Percentiles rank a stretch among this genome's conserved stretches.
Conservation (phyloP, 2,888 invertebrate species). For the Lithodes maja region DNA sequence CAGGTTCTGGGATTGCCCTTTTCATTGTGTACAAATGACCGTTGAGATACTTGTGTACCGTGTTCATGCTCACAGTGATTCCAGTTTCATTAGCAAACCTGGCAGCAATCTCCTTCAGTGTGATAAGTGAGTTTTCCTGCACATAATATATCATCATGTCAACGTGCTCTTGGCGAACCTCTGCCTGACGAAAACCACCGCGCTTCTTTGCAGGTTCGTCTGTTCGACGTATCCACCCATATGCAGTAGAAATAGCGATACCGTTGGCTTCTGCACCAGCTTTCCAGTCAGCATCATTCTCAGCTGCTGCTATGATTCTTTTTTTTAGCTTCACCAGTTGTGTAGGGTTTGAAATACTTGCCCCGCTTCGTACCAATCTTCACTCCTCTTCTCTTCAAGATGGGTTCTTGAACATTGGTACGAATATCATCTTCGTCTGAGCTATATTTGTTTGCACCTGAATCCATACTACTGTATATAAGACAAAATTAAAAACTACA, state of each 20-base stretch:
- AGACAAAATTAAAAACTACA: neutral
- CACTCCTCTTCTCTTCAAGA: slow-evolving; percentile 16
- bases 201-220: slow-evolving; percentile 34
- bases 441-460: slow-evolving; percentile 1
- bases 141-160: slow-evolving; percentile 41
- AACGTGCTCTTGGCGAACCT: slow-evolving; percentile 14
- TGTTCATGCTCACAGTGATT: slow-evolving; percentile 31
- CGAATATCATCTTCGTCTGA: slow-evolving; percentile 20
- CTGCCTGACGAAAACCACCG: slow-evolving; percentile 6
- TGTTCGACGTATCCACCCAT: slow-evolving; percentile 35
- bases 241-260: slow-evolving; percentile 28
- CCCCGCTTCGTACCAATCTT: neutral
- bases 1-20: slow-evolving; percentile 27
- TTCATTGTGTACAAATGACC: slow-evolving; percentile 32
- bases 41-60: slow-evolving; percentile 24
- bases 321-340: too few relatives aligned
- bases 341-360: neutral
- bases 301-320: slow-evolving; percentile 38
- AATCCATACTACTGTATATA: neutral
- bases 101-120: slow-evolving; percentile 27
- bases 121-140: slow-evolving; percentile 28
- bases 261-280: slow-evolving; percentile 28
- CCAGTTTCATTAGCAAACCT: slow-evolving; percentile 32
- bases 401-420: neutral
- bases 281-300: slow-evolving; percentile 26